Conservation (phyloP, 2,113 vertebrate genomes). For the Fregata magnificens region DNA sequence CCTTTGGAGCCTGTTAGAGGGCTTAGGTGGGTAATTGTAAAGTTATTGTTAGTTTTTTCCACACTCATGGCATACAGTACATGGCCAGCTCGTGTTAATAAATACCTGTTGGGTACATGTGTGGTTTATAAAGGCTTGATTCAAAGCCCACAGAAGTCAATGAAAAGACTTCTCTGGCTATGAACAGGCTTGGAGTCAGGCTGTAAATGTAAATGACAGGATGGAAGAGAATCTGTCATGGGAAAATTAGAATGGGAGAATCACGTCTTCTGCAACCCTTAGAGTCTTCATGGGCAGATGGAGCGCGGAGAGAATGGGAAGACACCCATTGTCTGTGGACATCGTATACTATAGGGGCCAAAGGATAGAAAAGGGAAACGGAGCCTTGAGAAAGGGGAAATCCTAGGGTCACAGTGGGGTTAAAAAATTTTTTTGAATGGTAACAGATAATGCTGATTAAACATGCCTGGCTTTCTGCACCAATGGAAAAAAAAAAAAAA, state of each 20-base stretch:
- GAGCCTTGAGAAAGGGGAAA: neutral
- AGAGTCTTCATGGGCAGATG: neutral
- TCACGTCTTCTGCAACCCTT: neutral
- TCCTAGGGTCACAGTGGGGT: neutral
- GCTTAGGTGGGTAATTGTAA: slow-evolving; percentile 64
- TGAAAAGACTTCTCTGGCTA: slow-evolving; percentile 32
- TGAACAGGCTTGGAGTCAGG: neutral
- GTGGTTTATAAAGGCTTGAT: slow-evolving; percentile 53
- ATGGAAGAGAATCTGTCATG: slow-evolving; percentile 29
- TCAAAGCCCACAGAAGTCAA: slow-evolving; percentile 46
- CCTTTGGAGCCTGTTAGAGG: slow-evolving; percentile 48
- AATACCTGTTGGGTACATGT: slow-evolving; percentile 64
- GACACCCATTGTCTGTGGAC: neutral
- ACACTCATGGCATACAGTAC: slow-evolving; percentile 26
- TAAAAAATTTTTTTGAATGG: neutral
- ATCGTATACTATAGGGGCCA: neutral
- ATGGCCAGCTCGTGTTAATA: slow-evolving; percentile 42
- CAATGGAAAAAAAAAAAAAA: neutral
- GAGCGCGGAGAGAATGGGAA: neutral
- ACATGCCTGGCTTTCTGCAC: neutral
- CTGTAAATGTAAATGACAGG: slow-evolving; percentile 32
- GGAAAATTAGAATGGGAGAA: neutral
- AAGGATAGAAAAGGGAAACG: neutral
- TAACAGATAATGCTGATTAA: neutral
- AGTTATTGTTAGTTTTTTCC: slow-evolving; percentile 66